Evolutionary conservation across 2,797 vertebrate species (phyloP), one percentile per base, ranked within the genome.

Genomic region (Neosilurus hyrtlii): DNA sequence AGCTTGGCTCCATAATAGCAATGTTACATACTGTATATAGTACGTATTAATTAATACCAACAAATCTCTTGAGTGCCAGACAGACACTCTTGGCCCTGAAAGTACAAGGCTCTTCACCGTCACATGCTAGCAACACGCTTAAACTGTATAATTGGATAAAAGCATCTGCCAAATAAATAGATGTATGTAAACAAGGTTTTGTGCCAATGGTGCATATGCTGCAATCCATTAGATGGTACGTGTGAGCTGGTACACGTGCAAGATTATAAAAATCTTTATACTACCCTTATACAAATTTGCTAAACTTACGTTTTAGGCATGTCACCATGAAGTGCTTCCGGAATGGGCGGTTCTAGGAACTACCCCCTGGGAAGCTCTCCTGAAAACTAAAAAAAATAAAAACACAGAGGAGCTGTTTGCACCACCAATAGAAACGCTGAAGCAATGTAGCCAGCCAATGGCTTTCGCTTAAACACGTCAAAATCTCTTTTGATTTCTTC

Each of bases 121-220:
- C 51, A 79, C 26, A 56, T 7, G 37, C 78, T 51, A 68, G 65
- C 63, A 56, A 56, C 67, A 79, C 51, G 8, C 63, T 54, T 35
- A 24, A 79, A 79, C 77, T 56, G 49, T 79, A 56, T 79, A 67
- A 79, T 78, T 78, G 59, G 61, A 51, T 78, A 63, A 78, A 78
- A 78, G 75, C 75, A 78, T 51, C 61, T 52, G 78, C 18, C 26
- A 67, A 67, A 79, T 67, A 67, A 79, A 66, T 56, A 54, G 67
- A 79, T 9, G 78, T 54, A 79, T 6, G 30, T 79, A 56, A 35
- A 56, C 63, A 67, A 30, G 0, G 78, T 15, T 6, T 67, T 15
- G 78, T 79, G 63, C 78, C 63, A 79, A 65, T 3, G n/a, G 37
- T 20, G 37, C 75, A 51, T 78, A 79, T n/a, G 51, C 26, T n/a